Conservation (phyloP, 2,797 vertebrate genomes). For the Arctocebus calabarensis region DNA sequence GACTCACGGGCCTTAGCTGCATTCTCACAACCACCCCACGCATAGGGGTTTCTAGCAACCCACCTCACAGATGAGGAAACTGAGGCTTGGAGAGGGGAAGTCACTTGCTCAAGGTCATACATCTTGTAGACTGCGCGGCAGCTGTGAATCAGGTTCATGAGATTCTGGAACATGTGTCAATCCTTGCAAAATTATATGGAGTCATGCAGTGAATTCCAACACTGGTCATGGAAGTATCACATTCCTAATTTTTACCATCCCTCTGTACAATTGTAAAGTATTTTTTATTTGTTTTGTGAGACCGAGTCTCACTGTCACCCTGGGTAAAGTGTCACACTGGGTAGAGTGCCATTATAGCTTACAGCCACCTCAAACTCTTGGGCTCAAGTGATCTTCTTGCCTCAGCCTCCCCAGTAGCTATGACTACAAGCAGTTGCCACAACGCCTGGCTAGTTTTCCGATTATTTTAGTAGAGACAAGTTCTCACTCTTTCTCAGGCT, state of each 20-base stretch:
- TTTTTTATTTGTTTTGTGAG: too few relatives aligned
- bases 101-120: neutral
- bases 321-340: too few relatives aligned
- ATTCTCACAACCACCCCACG: neutral
- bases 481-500: too few relatives aligned
- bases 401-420: too few relatives aligned
- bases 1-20: neutral
- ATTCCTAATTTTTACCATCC: neutral
- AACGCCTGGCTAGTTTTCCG: too few relatives aligned
- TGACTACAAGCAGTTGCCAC: too few relatives aligned
- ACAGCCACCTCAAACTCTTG: too few relatives aligned
- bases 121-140: neutral
- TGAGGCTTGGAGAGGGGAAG: neutral
- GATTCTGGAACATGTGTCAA: neutral
- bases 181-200: neutral
- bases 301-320: too few relatives aligned
- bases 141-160: neutral
- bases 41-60: too few relatives aligned
- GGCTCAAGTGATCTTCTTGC: too few relatives aligned
- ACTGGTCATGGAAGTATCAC: fast-evolving
- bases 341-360: too few relatives aligned
- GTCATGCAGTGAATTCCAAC: fast-evolving
- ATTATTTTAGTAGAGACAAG: too few relatives aligned
- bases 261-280: neutral
- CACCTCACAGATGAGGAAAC: neutral